Evolutionary conservation across 2,888 invertebrate species (phyloP).

Genomic region (Perithous albicinctus): DNA sequence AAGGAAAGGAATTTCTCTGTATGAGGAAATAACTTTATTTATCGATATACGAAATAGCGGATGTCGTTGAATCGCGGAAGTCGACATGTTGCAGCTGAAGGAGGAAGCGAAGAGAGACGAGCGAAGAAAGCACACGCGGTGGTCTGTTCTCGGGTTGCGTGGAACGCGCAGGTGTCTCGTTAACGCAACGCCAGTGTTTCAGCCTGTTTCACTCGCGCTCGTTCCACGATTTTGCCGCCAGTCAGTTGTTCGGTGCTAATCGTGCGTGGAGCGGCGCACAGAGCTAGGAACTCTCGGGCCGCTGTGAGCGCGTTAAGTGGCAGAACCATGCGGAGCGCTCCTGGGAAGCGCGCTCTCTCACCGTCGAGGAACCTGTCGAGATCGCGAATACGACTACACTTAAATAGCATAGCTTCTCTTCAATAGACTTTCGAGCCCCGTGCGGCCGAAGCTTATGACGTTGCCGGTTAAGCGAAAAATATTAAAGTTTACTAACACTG

Average conservation of each 20-base stretch:
- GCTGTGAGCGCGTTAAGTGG: slow-evolving; percentile 63
- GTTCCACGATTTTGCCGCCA: not conserved
- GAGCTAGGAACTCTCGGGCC: slow-evolving; percentile 24
- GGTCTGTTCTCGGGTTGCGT: slow-evolving; percentile 22
- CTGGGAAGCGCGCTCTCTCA: slow-evolving; percentile 11
- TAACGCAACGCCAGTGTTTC: slow-evolving; percentile 50
- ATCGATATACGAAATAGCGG: slow-evolving; percentile 19
- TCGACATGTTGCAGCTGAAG: slow-evolving; percentile 21
- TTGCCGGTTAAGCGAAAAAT: slow-evolving; percentile 8
- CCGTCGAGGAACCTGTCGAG: slow-evolving; percentile 44
- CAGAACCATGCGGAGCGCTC: slow-evolving; percentile 55
- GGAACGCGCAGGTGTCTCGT: slow-evolving; percentile 66
- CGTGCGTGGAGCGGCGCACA: slow-evolving; percentile 31
- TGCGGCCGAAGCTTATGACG: not conserved
- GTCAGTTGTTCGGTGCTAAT: slow-evolving; percentile 54
- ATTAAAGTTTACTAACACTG: slow-evolving; percentile 54
- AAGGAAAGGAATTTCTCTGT: slow-evolving; percentile 1
- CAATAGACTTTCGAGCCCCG: not conserved
- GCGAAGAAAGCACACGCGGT: slow-evolving; percentile 27
- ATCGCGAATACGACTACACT: slow-evolving; percentile 45
- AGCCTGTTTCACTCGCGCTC: slow-evolving; percentile 7
- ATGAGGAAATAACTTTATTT: slow-evolving; percentile 17
- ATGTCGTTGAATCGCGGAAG: slow-evolving; percentile 49
- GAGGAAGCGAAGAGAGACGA: slow-evolving; percentile 32
- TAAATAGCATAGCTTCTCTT: not conserved